phyloP scores from a whole-genome alignment of 1,140 invertebrate species.

The Zophobas atratus region DNA sequence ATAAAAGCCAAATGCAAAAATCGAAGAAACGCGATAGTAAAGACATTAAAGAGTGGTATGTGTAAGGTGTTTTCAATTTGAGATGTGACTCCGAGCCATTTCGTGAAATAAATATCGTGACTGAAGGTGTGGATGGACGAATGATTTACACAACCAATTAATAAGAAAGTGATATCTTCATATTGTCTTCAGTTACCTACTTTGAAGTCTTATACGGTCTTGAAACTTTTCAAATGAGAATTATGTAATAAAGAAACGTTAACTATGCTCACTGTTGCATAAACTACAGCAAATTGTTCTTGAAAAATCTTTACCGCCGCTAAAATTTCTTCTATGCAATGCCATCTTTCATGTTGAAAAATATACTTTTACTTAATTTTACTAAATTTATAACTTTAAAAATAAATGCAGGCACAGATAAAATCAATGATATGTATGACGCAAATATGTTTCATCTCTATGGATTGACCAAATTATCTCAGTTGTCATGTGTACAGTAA shows the following conservation, averaged over 20 bases:
- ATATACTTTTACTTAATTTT: no score
- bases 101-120: conserved; percentile 36
- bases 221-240: conserved; percentile 35
- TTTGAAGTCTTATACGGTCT: conserved; percentile 45
- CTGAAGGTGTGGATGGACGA: conserved; percentile 15
- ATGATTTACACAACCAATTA: conserved; percentile 29
- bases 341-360: no score
- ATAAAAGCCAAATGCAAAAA: conserved; percentile 70
- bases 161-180: conserved; percentile 53
- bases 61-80: conserved; percentile 70
- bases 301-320: background rate
- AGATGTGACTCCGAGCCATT: conserved; percentile 65
- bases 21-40: conserved; percentile 85
- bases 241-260: conserved; percentile 21
- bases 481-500: no score
- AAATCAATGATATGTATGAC: no score
- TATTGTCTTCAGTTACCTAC: conserved; percentile 13
- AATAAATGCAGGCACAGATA: no score
- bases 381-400: no score
- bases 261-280: conserved; percentile 50
- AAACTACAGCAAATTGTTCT: conserved; percentile 18
- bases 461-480: no score
- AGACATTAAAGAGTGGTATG: conserved; percentile 96
- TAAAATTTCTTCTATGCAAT: conserved; percentile 6
- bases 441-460: no score